These are phyloP conservation scores for Pitangus sulphuratus DNA, from an alignment of 2,797 vertebrate genomes.

Conservation along the genomic window DNA sequence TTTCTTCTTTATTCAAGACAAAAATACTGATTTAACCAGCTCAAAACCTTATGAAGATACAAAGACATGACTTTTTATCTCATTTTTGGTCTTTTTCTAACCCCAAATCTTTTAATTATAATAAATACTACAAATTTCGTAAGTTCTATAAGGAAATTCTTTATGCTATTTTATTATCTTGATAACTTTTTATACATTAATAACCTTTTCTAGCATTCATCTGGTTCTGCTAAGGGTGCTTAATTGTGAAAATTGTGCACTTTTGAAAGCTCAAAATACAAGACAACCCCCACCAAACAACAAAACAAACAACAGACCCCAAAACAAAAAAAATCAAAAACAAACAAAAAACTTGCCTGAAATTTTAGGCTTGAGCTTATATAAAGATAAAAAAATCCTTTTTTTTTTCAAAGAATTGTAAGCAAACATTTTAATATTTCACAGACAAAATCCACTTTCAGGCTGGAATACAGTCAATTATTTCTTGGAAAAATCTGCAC, in stretches of 20 bases:
- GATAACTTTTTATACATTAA: not conserved
- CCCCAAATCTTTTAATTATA: not conserved
- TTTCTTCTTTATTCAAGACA: not conserved
- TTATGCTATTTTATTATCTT: not conserved
- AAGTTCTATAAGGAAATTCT: not conserved
- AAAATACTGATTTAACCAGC: not conserved
- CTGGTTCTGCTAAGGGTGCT: not conserved
- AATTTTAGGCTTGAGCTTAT: not conserved
- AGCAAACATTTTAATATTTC: not conserved
- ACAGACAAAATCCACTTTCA: not conserved
- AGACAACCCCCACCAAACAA: not conserved
- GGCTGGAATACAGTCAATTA: not conserved
- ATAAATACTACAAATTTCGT: not conserved
- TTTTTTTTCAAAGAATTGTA: not conserved
- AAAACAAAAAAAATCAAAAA: rapidly evolving
- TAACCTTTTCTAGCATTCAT: not conserved
- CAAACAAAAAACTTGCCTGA: not conserved
- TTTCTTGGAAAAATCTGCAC: not conserved
- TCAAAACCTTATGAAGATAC: not conserved
- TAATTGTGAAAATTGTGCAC: not conserved
- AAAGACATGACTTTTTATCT: not conserved
- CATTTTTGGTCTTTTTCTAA: rapidly evolving
- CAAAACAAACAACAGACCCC: not conserved
- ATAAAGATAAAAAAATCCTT: not conserved
- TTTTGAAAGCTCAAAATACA: not conserved